A percentile compares a stretch with the other conserved stretches of the same genome.
phyloP scores from a whole-genome alignment of 2,113 vertebrate species.

The Beaufortia kweichowensis region DNA sequence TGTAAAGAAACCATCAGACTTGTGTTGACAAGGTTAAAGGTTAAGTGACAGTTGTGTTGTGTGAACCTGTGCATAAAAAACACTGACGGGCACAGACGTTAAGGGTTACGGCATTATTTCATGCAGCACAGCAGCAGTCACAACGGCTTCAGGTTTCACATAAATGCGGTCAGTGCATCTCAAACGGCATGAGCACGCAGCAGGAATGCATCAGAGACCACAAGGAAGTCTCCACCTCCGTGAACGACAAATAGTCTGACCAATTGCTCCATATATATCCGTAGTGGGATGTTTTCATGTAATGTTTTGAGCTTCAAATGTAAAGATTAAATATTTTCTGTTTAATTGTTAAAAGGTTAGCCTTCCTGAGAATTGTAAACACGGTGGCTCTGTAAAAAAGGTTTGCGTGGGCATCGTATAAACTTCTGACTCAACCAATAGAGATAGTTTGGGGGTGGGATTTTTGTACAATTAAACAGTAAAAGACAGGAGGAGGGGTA shows the following conservation, averaged over 20 bases:
- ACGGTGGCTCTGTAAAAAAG: too few relatives aligned
- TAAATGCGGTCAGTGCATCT: conserved; percentile 41
- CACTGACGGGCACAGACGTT: conserved; percentile 24
- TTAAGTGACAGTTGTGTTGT: conserved; percentile 10
- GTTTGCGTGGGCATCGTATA: too few relatives aligned
- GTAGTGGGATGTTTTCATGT: too few relatives aligned
- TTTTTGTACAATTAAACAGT: too few relatives aligned
- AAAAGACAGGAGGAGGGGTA: too few relatives aligned
- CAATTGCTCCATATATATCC: conserved; percentile 7
- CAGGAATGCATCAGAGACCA: conserved; percentile 45
- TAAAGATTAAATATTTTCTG: too few relatives aligned
- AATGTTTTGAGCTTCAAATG: too few relatives aligned
- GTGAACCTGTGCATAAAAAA: conserved; percentile 5
- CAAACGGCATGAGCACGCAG: conserved; percentile 38
- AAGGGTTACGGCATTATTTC: conserved; percentile 38
- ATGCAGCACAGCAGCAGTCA: conserved; percentile 21
- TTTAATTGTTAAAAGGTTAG: too few relatives aligned
- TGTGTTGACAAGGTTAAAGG: not conserved
- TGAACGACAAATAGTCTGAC: conserved; percentile 32
- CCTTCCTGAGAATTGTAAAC: too few relatives aligned
- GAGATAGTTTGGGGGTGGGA: too few relatives aligned
- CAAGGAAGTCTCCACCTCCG: conserved; percentile 21
- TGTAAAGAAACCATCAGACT: not conserved
- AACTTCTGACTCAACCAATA: too few relatives aligned
- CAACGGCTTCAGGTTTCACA: conserved; percentile 48